A percentile compares a stretch with the other conserved stretches of the same genome.
Evolutionary conservation across 1,140 invertebrate genomes (phyloP).

Genomic region (Dendrolimus kikuchii): DNA sequence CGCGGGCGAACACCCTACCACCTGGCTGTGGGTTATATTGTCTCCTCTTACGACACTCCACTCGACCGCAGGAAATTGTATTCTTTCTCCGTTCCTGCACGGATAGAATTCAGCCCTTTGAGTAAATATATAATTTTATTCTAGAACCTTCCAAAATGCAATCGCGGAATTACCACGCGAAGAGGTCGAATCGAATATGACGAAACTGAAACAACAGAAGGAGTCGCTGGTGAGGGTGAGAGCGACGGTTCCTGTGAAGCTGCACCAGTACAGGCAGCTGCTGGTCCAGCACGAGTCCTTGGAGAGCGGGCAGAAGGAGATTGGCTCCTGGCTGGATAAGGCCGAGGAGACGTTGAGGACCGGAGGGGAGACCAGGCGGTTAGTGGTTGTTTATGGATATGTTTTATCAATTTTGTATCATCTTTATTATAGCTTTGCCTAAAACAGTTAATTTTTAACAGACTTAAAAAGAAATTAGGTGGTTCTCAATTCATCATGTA

Average conservation of each 20-base stretch:
- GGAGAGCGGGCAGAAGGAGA: conserved; percentile 89
- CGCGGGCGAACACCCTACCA: no score
- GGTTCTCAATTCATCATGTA: no score
- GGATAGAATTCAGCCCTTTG: no score
- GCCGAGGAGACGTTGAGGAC: conserved; percentile 81
- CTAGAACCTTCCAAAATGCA: conserved; percentile 88
- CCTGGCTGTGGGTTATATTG: no score
- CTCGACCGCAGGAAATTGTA: no score
- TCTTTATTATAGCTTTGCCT: no score
- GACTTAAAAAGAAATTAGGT: no score
- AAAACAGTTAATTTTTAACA: no score
- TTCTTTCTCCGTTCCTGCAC: no score
- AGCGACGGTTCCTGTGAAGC: conserved; percentile 83
- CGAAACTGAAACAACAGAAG: conserved; percentile 90
- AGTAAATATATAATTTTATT: conserved; percentile 5
- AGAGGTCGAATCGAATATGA: conserved; percentile 93
- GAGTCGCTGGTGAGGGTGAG: conserved; percentile 87
- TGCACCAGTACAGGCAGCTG: conserved; percentile 87
- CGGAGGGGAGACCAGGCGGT: conserved; percentile 41
- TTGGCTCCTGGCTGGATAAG: conserved; percentile 87
- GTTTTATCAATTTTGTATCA: no score
- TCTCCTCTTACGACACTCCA: no score
- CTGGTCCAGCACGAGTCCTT: conserved; percentile 92
- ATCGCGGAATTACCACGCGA: conserved; percentile 92
- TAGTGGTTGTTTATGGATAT: neutral